Evolutionary conservation across 53 echinoderm and acorn worm species (phyloP).

Genomic region (Patiria pectinifera): DNA sequence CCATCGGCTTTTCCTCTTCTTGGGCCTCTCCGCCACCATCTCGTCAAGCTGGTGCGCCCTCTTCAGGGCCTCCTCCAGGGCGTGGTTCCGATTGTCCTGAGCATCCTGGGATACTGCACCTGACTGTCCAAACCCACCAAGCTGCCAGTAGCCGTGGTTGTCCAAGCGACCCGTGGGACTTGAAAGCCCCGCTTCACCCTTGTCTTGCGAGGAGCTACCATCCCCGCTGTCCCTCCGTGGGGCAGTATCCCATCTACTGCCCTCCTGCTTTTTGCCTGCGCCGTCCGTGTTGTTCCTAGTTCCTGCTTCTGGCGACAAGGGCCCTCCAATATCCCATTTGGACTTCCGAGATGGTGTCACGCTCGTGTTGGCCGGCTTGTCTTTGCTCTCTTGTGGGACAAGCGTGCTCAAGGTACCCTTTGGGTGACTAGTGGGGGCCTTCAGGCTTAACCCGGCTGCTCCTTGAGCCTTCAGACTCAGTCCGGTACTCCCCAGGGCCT

Average conservation of each 20-base stretch:
- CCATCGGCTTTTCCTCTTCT: constrained; percentile 71
- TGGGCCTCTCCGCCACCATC: constrained; percentile 22
- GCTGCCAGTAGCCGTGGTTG: constrained; percentile 57
- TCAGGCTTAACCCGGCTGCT: background rate
- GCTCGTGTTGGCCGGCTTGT: background rate
- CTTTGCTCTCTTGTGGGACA: constrained; percentile 5
- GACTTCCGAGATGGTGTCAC: constrained; percentile 8
- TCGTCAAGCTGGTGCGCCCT: constrained; percentile 38
- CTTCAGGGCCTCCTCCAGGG: constrained; percentile 3
- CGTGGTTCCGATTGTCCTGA: background rate
- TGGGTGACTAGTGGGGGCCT: background rate
- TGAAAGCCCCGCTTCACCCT: background rate
- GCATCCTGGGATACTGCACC: background rate
- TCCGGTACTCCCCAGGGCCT: background rate
- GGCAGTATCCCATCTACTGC: constrained; percentile 20
- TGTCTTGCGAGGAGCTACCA: background rate
- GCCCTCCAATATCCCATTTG: constrained; percentile 43
- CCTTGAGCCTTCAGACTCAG: background rate
- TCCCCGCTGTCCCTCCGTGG: background rate
- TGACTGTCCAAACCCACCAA: constrained; percentile 11
- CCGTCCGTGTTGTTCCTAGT: constrained; percentile 6
- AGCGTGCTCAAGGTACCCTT: constrained; percentile 7
- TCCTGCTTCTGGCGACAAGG: background rate
- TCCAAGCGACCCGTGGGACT: constrained; percentile 16
- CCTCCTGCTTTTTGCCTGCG: background rate